Evolutionary conservation across 2,113 vertebrate genomes (phyloP), one percentile per base, ranked within the genome.

Genomic region (Coryphaenoides rupestris): DNA sequence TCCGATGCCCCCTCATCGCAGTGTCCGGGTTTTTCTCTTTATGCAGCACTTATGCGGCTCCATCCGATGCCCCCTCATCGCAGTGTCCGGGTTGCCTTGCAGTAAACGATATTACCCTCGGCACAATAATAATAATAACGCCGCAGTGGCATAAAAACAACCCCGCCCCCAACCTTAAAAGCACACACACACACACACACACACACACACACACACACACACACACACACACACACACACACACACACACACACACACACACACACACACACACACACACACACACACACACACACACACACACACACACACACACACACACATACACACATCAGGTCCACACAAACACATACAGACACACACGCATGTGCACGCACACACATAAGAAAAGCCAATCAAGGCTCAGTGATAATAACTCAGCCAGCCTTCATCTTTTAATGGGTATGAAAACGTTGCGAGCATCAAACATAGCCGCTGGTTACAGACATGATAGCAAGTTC

Each of bases 401-500:
- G 77, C 58, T 47, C 57, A 0, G 0, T 72, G 62, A 80, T 76
- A 78, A 82, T 80, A 69, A 75, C 73, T 80, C 72, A 73, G 65
- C 69, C 70, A 40, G 65, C 73, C 74, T 79, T 81, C 83, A 70
- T 84, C 73, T 64, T 79, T 79, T 81, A 81, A 82, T 79, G 72
- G 70, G 33, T 73, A 80, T 76, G 70, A 82, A n/a, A 82, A 73
- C 71, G 81, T 78, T 81, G 55, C 33, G 60, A 66, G 70, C 69
- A 67, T 76, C 77, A 73, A 77, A 75, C 74, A 71, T 65, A 69
- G 80, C 80, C 79, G 76, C 79, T 63, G 76, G 80, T 86, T 81
- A 76, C 68, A 60, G 59, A 81, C 74, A 75, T 70, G 67, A 66
- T 58, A 80, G 61, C 63, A 45, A 60, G 75, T 69, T 78, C 72